Conservation (phyloP, 2,797 vertebrate species). For the Phalloptychus januarius region DNA sequence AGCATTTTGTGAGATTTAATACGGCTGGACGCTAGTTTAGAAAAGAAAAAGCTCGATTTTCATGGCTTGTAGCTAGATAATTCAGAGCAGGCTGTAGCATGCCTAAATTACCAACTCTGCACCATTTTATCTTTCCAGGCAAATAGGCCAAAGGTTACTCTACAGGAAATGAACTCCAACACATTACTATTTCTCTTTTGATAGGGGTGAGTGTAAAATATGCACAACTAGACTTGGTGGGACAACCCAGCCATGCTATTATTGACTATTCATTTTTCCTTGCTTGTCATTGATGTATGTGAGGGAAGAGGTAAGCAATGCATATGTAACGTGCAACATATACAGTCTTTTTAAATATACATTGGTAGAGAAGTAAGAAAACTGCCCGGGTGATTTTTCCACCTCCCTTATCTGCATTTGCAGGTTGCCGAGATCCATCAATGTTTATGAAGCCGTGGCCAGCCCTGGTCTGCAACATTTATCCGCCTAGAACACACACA, state of each 20-base stretch:
- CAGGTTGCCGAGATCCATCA: conserved; percentile 96
- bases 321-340: conserved; percentile 85
- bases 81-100: conserved; percentile 64
- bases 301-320: conserved; percentile 83
- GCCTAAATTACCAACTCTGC: conserved; percentile 67
- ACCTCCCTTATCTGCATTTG: conserved; percentile 93
- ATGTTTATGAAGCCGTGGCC: conserved; percentile 81
- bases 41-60: conserved; percentile 37
- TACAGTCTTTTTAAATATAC: conserved; percentile 84
- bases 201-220: conserved; percentile 73
- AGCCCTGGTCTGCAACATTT: conserved; percentile 82
- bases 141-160: conserved; percentile 71
- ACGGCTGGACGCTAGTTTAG: conserved; percentile 25
- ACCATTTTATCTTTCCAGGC: conserved; percentile 65
- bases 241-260: conserved; percentile 68
- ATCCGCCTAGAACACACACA: conserved; percentile 70
- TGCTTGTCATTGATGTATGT: conserved; percentile 91
- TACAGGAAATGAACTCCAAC: conserved; percentile 76
- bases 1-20: conserved; percentile 24
- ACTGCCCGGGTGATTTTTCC: conserved; percentile 79
- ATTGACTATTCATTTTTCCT: conserved; percentile 79
- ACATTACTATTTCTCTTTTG: conserved; percentile 71
- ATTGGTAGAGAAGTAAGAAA: conserved; percentile 81
- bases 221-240: conserved; percentile 61
- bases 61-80: conserved; percentile 53